These are phyloP conservation scores for Hecatera dysodea DNA, from an alignment of 2,888 invertebrate genomes.

Conservation along the genomic window DNA sequence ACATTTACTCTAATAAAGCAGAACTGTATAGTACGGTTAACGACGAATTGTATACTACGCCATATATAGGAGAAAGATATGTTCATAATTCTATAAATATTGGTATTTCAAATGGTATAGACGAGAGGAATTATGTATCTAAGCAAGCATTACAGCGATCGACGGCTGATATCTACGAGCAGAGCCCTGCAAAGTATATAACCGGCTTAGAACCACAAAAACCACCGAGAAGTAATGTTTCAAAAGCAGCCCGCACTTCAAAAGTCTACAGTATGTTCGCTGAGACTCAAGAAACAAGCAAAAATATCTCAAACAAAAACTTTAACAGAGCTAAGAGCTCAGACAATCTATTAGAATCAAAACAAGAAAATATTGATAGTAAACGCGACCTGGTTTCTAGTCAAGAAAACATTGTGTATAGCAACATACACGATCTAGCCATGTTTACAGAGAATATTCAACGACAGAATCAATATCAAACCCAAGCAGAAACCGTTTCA, in stretches of 20 bases:
- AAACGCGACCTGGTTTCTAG: slow-evolving; percentile 88
- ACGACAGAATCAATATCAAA: slow-evolving; percentile 84
- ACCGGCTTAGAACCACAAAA: slow-evolving; percentile 89
- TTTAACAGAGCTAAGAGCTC: slow-evolving; percentile 89
- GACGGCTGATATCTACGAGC: slow-evolving; percentile 84
- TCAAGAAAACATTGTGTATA: slow-evolving; percentile 89
- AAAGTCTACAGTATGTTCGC: slow-evolving; percentile 89
- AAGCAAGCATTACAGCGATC: slow-evolving; percentile 84
- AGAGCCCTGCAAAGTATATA: slow-evolving; percentile 88
- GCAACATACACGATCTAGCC: slow-evolving; percentile 87
- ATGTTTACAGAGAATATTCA: slow-evolving; percentile 88
- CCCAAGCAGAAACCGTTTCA: slow-evolving; percentile 79
- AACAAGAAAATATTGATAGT: slow-evolving; percentile 83
- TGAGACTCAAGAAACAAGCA: slow-evolving; percentile 83
- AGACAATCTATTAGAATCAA: slow-evolving; percentile 86
- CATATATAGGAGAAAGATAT: slow-evolving; percentile 85
- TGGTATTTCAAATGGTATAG: slow-evolving; percentile 85
- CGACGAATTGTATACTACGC: slow-evolving; percentile 85
- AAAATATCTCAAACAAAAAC: slow-evolving; percentile 82
- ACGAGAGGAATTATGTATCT: slow-evolving; percentile 86
- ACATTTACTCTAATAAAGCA: slow-evolving; percentile 86
- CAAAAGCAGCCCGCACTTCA: slow-evolving; percentile 87
- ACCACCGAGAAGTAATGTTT: slow-evolving; percentile 87
- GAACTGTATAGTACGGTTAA: slow-evolving; percentile 85
- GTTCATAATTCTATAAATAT: slow-evolving; percentile 87